A percentile compares a stretch with the other conserved stretches of the same genome.
Conservation (phyloP, 2,797 vertebrate species). For the Micropoecilia bifurca region DNA sequence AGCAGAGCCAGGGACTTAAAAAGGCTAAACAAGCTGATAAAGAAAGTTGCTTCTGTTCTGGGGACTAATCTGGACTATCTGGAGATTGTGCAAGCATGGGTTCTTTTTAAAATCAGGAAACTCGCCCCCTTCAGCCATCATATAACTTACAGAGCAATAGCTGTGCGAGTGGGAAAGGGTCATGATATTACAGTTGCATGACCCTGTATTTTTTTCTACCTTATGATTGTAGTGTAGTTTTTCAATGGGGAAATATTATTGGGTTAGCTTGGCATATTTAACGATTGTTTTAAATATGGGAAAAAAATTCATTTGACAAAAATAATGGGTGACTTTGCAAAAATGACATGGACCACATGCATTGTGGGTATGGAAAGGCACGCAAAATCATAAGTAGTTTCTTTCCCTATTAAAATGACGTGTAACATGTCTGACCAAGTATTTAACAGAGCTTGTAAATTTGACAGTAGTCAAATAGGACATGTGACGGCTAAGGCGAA, state of each 20-base stretch:
- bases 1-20: too few species aligned
- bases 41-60: too few species aligned
- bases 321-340: not conserved
- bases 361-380: not conserved
- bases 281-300: not conserved
- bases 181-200: too few species aligned
- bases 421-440: not conserved
- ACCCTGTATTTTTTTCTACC: too few species aligned
- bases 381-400: not conserved
- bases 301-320: not conserved
- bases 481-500: constrained; percentile 26
- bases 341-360: not conserved
- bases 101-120: too few species aligned
- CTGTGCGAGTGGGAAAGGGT: too few species aligned
- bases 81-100: too few species aligned
- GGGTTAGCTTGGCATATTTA: not conserved
- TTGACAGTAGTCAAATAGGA: constrained; percentile 1
- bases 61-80: too few species aligned
- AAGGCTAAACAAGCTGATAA: too few species aligned
- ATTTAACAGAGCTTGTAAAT: not conserved
- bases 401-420: not conserved
- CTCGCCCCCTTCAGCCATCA: too few species aligned
- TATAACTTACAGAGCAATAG: too few species aligned
- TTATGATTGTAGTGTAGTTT: not conserved
- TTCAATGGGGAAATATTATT: not conserved